Evolutionary conservation across 2,797 vertebrate genomes (phyloP).

Genomic region (Sebastes wilsoni): DNA sequence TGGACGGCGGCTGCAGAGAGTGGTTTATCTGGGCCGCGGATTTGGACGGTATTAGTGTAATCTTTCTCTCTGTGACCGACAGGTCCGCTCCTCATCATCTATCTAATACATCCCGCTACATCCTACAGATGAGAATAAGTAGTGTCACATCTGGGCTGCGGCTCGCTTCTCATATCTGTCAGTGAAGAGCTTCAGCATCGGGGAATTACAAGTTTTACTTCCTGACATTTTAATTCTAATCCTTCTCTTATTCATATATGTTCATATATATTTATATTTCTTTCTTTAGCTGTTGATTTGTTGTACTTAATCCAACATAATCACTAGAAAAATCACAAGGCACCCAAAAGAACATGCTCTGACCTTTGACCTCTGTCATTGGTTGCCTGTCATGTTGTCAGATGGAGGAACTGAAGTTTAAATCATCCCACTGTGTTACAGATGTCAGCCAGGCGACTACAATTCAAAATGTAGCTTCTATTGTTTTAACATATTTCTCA

Average conservation of each 20-base stretch:
- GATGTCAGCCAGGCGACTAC: not conserved
- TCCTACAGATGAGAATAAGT: conserved; percentile 19
- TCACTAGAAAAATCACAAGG: not conserved
- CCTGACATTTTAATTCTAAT: not conserved
- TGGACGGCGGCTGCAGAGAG: not conserved
- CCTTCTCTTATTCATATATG: not conserved
- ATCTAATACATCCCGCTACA: conserved; percentile 15
- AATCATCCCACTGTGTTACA: not conserved
- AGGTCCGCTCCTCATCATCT: conserved; percentile 46
- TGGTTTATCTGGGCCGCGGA: conserved; percentile 43
- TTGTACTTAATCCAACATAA: not conserved
- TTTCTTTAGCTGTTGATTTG: not conserved
- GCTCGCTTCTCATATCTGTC: not conserved
- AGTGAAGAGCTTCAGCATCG: not conserved
- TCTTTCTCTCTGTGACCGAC: conserved; percentile 55
- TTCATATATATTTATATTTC: not conserved
- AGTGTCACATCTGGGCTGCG: conserved; percentile 27
- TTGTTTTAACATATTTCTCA: not conserved
- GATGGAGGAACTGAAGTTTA: not conserved
- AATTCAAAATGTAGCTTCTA: not conserved
- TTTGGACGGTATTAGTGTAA: conserved; percentile 64
- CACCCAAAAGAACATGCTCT: not conserved
- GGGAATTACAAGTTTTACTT: not conserved
- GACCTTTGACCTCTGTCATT: not conserved
- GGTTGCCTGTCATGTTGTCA: too few relatives aligned